Base-by-base conservation (phyloP, 2,888 invertebrate species). In the Cosmorhoe ocellata region DNA sequence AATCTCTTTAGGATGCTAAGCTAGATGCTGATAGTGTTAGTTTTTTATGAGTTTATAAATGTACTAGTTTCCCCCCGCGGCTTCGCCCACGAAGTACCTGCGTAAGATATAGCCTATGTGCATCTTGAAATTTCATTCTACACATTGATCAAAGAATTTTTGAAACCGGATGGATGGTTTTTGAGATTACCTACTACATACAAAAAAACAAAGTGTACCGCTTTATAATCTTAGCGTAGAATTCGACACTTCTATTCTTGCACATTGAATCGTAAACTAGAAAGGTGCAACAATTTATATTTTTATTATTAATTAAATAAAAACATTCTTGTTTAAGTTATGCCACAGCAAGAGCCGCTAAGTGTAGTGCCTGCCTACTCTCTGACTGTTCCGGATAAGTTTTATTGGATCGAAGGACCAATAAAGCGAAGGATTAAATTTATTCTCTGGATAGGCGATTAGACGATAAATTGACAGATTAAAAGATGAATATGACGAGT, bases 391-490 rank as follows among this genome's bases (percentile, higher is more conserved):
- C 50, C 36, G 43, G 43, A 37, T 33, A 48, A 39, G 47, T 48
- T 56, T 48, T 45, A 59, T 56, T 51, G 34, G 45, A 44, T 22
- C 36, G 27, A 52, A 52, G 56, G 45, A 54, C 54, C 60, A 62
- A 66, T 70, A 71, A 69, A 69, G 56, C 58, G 56, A 52, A 40
- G 59, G 53, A 66, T 67, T 66, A 65, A n/a, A 63, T 65, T 58
- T 64, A 56, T 66, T 59, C 51, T 47, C 51, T 53, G 34, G 54
- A 61, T 51, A 49, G 56, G 33, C 49, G 59, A 66, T 67, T 54
- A 67, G 60, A 61, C 60, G 61, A 60, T 67, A 64, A 67, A 72
- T 67, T 64, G 67, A 61, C 56, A 59, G 65, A 63, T 63, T 66
- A 63, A 50, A 45, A 45, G 48, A 52, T 48, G 54, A 61, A 59